These are phyloP conservation scores for Oeneis ivallda DNA, from an alignment of 2,888 invertebrate genomes.

Conservation along the genomic window DNA sequence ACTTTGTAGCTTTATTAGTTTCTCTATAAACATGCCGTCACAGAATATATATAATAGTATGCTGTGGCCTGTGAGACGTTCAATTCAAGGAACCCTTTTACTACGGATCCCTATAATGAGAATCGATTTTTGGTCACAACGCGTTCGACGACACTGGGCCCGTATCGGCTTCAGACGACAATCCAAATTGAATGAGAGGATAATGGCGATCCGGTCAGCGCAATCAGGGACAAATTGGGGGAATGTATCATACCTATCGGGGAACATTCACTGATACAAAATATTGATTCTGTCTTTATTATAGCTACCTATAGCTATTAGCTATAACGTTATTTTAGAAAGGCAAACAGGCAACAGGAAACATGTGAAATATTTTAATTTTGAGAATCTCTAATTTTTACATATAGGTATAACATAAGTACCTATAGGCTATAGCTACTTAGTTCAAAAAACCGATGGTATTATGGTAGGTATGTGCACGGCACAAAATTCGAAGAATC, in stretches of 20 bases:
- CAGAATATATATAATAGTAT: no score
- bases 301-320: no score
- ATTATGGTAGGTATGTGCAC: no score
- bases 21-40: no score
- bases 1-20: neutral
- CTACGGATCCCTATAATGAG: neutral
- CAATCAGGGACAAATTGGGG: conserved; percentile 37
- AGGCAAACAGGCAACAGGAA: no score
- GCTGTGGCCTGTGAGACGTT: neutral
- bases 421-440: no score
- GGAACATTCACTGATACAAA: conserved; percentile 30
- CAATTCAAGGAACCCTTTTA: neutral
- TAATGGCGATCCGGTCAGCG: conserved; percentile 36
- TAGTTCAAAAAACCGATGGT: no score
- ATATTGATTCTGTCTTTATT: conserved; percentile 6
- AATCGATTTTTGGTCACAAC: conserved; percentile 27
- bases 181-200: conserved; percentile 38
- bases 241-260: conserved; percentile 28
- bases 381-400: no score
- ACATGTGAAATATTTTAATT: no score
- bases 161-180: conserved; percentile 37
- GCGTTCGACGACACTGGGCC: conserved; percentile 38
- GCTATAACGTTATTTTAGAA: no score
- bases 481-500: no score
- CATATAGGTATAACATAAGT: no score